Percentiles rank a stretch among this genome's conserved stretches.
phyloP scores from a whole-genome alignment of 2,888 invertebrate species.

The Clunio marinus region DNA sequence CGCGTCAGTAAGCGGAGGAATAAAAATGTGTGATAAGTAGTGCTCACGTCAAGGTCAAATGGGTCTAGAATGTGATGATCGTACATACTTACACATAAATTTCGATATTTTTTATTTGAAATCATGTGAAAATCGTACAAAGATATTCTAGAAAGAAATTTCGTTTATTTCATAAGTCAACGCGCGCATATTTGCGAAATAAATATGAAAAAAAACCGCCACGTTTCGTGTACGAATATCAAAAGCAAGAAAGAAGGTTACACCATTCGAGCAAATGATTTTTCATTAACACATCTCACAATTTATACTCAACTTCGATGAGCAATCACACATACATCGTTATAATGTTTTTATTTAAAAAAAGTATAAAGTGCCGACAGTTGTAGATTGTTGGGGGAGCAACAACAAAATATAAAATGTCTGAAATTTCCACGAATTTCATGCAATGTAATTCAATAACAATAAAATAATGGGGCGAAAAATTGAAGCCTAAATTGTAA shows the following conservation, averaged over 20 bases:
- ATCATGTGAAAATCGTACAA: no score
- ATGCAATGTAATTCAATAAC: background rate
- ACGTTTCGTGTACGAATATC: background rate
- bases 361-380: background rate
- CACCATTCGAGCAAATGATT: background rate
- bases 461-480: background rate
- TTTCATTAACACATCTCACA: slow-evolving; percentile 7
- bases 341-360: no score
- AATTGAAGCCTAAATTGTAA: background rate
- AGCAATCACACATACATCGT: background rate
- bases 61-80: background rate
- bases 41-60: background rate
- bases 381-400: background rate
- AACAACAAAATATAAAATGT: no score
- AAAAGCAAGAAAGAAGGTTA: background rate
- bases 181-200: background rate
- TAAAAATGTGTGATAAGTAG: background rate
- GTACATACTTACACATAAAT: background rate
- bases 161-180: no score
- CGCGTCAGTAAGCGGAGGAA: background rate
- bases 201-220: background rate
- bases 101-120: no score
- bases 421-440: background rate
- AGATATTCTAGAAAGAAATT: no score
- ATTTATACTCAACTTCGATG: background rate